Conservation (phyloP, 1,140 invertebrate genomes). For the Microplitis demolitor region DNA sequence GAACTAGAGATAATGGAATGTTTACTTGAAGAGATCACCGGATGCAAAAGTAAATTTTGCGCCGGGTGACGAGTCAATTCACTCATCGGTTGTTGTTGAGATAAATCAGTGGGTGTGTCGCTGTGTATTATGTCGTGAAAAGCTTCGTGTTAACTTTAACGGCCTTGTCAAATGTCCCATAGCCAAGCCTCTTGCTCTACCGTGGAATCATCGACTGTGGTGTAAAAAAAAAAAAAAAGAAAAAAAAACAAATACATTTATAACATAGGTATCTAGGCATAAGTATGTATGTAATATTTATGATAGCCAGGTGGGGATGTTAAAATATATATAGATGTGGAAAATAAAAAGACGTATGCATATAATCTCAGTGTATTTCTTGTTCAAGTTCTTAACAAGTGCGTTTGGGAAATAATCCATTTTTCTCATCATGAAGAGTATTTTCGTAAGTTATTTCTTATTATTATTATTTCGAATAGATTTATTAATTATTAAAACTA, state of each 20-base stretch:
- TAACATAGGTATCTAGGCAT: background rate
- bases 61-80: background rate
- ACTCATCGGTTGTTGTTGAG: background rate
- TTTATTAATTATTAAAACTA: background rate
- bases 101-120: constrained; percentile 13
- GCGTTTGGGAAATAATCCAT: background rate
- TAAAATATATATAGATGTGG: constrained; percentile 17
- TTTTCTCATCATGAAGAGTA: background rate
- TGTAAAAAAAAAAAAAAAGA: too few relatives aligned
- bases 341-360: background rate
- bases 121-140: constrained; percentile 1
- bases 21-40: constrained; percentile 1
- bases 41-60: constrained; percentile 6
- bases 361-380: background rate
- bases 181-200: too few relatives aligned
- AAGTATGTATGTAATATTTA: background rate
- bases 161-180: constrained; percentile 10
- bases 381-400: background rate
- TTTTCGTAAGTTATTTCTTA: constrained; percentile 5
- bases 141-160: constrained; percentile 8
- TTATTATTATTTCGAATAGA: too few relatives aligned
- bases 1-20: background rate
- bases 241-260: too few relatives aligned
- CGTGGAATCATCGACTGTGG: too few relatives aligned
- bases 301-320: background rate